These are phyloP conservation scores for Deilephila elpenor DNA, from an alignment of 2,888 invertebrate species.

Conservation along the genomic window DNA sequence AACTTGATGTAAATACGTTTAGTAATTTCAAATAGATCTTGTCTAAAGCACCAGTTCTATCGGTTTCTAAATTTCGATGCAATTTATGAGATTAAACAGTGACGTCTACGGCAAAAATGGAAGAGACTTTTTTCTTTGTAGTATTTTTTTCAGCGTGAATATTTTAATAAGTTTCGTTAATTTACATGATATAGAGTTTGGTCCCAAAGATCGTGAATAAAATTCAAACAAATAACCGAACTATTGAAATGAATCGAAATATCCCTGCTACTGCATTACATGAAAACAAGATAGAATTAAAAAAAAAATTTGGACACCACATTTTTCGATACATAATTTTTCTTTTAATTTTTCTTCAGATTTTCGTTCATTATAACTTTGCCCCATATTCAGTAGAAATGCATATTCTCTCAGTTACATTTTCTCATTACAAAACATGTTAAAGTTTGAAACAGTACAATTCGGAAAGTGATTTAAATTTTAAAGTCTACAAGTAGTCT, in stretches of 20 bases:
- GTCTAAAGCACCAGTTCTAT: no score
- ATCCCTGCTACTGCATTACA: no score
- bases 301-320: no score
- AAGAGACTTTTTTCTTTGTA: not conserved
- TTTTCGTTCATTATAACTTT: not conserved
- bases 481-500: slow-evolving; percentile 30
- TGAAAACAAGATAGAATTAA: no score
- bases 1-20: no score
- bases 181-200: not conserved
- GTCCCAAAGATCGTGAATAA: slow-evolving; percentile 13
- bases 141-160: not conserved
- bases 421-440: not conserved
- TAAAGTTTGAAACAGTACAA: slow-evolving; percentile 2
- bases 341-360: not conserved
- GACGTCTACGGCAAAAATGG: not conserved
- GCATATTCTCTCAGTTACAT: slow-evolving; percentile 1
- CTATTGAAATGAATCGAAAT: not conserved
- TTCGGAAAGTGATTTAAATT: slow-evolving; percentile 29
- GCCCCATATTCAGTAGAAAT: not conserved
- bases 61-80: no score
- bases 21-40: no score
- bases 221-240: not conserved
- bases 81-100: not conserved
- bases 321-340: not conserved
- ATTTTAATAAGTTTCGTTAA: not conserved